Base-by-base conservation (phyloP, 2,797 vertebrate species). In the Pseudotriccus pelzelni region DNA sequence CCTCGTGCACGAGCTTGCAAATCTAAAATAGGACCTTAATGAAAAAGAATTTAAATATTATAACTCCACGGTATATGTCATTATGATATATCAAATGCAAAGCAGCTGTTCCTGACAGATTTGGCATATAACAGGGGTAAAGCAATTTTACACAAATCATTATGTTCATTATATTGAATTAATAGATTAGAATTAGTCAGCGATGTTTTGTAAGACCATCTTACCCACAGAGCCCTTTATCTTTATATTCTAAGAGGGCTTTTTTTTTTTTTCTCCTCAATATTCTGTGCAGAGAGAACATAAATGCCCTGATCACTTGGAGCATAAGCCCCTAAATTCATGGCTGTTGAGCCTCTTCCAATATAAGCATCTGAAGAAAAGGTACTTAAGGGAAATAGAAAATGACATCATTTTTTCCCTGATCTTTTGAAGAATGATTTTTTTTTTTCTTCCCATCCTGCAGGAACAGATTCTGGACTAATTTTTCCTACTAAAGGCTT, bases 401-500 rank as follows among this genome's bases (percentile, higher is more conserved):
- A 97, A 97, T 97, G 91, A 97, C 96, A 97, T 95, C 44, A 90
- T 80, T 96, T 95, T 75, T 47, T 86, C 66, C 91, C 88, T 93
- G 66, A 89, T 97, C 96, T 97, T 98, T 98, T 98, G 96, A 98
- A 98, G 97, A 97, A 94, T 93, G 68, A 81, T 95, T 94, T 95
- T 93, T 55, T 58, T 30, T 34, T 46, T 32, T 1, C 36, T 1
- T 6, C 27, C 20, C 79, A 96, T 97, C 96, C 93, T 97, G 96
- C 93, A 96, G 75, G 94, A 98, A 95, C 78, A 96, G 93, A 97
- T 97, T 97, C 96, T 96, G 87, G 96, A 96, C 97, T 98, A 97
- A 95, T 97, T 98, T 97, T 97, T 97, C 95, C 89, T 97, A 94
- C 93, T 90, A 93, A 96, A 95, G 91, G 90, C 97, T 98, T 98